Base-by-base conservation (phyloP, 2,113 vertebrate species). In the Chitala chitala region DNA sequence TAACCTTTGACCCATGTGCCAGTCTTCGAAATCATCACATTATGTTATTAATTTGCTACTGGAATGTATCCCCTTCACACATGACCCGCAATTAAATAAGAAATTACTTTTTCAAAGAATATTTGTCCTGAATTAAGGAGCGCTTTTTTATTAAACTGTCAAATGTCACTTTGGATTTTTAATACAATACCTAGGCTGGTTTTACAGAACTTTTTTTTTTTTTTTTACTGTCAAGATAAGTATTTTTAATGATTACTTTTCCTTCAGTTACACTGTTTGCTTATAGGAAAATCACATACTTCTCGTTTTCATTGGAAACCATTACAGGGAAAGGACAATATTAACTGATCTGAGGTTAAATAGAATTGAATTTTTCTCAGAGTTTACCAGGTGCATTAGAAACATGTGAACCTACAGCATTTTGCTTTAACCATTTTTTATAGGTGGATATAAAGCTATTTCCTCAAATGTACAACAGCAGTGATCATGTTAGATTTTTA, bases 41-140 rank as follows among this genome's bases (percentile, higher is more conserved):
- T 56, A 56, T 22, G 22, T 71, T 56, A 24, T 7, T 55, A 24
- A 40, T 56, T 71, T 54, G 20, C 36, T 42, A 15, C 69, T 24
- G 7, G 64, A 44, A 66, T 66, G n/a, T 1, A 66, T 22, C 38
- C 8, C 40, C 38, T 46, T 66, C 36, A 10, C 38, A 24, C 40
- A 24, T 44, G 22, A 66, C n/a, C 63, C 36, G 63, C 40, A 66
- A 66, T 63, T 63, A 63, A 63, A 20, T 38, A 63, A 63, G 63
- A 44, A 22, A 24, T 40, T 0, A 66, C 40, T 66, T 40, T 40
- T 17, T 46, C 36, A 12, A 44, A 66, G 40, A 38, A 3, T 12
- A 46, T 42, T 66, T 66, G 36, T 6, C 64, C 40, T 65, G 31
- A 65, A 65, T 12, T 65, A 22, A n/a, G 17, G 1, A 33, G 61